Evolutionary conservation across 2,113 vertebrate species (phyloP).

Genomic region (Lasiurus borealis): DNA sequence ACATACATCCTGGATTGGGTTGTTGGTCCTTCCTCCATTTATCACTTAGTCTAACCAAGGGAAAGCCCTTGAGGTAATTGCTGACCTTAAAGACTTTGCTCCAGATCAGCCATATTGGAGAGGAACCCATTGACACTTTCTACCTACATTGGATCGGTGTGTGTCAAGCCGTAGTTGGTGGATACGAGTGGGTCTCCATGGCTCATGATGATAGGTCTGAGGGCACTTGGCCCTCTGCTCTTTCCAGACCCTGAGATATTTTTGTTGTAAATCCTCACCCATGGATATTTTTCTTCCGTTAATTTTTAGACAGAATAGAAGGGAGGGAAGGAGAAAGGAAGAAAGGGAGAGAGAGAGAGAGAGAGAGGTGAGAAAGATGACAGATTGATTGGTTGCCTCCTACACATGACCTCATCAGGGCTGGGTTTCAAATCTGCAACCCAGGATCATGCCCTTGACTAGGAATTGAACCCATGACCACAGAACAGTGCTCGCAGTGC

Average conservation of each 20-base stretch:
- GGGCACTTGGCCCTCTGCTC: not conserved
- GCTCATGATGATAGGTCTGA: not conserved
- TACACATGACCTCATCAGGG: too few relatives aligned
- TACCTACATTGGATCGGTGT: not conserved
- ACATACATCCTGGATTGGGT: not conserved
- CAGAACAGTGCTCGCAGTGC: too few relatives aligned
- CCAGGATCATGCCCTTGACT: too few relatives aligned
- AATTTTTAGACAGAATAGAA: too few relatives aligned
- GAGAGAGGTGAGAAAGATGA: too few relatives aligned
- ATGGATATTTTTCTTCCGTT: too few relatives aligned
- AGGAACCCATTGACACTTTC: not conserved
- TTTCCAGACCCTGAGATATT: constrained; percentile 39
- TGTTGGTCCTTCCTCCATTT: not conserved
- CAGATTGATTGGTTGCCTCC: too few relatives aligned
- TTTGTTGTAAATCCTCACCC: too few relatives aligned
- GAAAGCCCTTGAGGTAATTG: not conserved
- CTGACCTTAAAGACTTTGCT: not conserved
- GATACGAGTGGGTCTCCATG: not conserved
- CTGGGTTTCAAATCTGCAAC: too few relatives aligned
- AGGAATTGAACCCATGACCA: too few relatives aligned
- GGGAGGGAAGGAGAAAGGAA: too few relatives aligned
- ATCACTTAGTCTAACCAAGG: not conserved
- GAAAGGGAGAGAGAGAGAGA: too few relatives aligned
- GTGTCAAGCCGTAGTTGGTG: not conserved
- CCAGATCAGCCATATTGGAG: not conserved